Evolutionary conservation across 2,797 vertebrate species (phyloP).

Genomic region (Heteromormyrus szaboi): DNA sequence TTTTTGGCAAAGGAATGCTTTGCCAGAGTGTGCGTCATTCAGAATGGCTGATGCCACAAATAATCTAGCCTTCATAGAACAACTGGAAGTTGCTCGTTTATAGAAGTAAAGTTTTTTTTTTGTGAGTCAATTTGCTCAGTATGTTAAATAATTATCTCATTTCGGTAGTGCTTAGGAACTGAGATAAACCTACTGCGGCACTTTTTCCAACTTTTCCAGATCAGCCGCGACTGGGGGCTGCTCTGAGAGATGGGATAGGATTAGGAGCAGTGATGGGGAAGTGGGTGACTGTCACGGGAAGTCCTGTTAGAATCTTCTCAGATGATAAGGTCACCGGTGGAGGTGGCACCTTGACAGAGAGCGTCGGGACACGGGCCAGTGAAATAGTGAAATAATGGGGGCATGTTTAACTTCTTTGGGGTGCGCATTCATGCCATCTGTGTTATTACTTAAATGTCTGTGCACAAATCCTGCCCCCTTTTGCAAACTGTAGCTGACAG

Average conservation of each 20-base stretch:
- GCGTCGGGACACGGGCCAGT: background rate
- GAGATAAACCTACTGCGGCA: background rate
- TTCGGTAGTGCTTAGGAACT: background rate
- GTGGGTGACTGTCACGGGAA: background rate
- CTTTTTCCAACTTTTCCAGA: background rate
- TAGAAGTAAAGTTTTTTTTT: background rate
- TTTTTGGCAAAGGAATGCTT: background rate
- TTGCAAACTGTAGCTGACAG: background rate
- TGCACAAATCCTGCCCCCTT: background rate
- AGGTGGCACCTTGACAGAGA: background rate
- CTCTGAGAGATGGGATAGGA: background rate
- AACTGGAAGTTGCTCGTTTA: background rate
- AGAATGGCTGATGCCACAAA: background rate
- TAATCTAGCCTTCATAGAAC: background rate
- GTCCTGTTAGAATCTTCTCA: background rate
- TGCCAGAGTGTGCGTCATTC: background rate
- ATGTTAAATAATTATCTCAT: background rate
- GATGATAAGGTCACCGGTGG: background rate
- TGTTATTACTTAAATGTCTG: background rate
- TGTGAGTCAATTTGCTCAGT: background rate
- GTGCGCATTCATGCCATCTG: background rate
- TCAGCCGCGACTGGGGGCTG: background rate
- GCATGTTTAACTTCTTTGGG: background rate
- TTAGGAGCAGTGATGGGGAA: background rate
- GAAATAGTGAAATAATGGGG: background rate